Evolutionary conservation across 1,140 invertebrate genomes (phyloP).

Genomic region (Apis mellifera): Amel_HAv3.1 CM009935.2:9594501-9595000

Average conservation of each 20-base stretch:
- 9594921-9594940: conserved; percentile 13
- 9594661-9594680: conserved; percentile 37
- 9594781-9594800: no score
- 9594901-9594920: neutral
- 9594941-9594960: conserved; percentile 41
- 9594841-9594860: neutral
- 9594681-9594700: neutral
- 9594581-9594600: neutral
- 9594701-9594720: conserved; percentile 25
- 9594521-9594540: conserved; percentile 39
- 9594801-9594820: neutral
- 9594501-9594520: conserved; percentile 6
- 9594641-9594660: conserved; percentile 34
- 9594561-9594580: conserved; percentile 37
- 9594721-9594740: conserved; percentile 13
- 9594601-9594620: neutral
- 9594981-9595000: conserved; percentile 41
- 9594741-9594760: conserved; percentile 30
- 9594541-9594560: conserved; percentile 41
- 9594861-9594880: neutral
- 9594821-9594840: neutral
- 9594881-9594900: neutral
- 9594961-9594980: conserved; percentile 27
- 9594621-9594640: conserved; percentile 32
- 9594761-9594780: neutral